A percentile compares a stretch with the other conserved stretches of the same genome.
These are phyloP conservation scores for Ichneumon xanthorius DNA, from an alignment of 2,888 invertebrate species.

Conservation along the genomic window DNA sequence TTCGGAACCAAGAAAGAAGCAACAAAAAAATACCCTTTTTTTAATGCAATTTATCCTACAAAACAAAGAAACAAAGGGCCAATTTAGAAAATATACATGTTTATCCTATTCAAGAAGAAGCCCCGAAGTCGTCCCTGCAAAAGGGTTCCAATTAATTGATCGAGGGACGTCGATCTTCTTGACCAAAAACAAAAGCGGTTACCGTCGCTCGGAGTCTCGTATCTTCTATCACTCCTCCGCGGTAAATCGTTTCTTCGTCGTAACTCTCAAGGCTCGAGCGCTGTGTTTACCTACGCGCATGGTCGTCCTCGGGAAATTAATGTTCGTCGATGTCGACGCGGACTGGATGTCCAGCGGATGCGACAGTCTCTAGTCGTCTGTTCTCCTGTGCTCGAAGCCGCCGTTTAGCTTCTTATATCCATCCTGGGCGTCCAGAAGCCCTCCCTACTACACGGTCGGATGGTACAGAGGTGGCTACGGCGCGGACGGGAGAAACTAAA, in stretches of 20 bases:
- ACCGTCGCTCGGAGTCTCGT: neutral
- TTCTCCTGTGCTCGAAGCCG: neutral
- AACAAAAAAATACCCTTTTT: neutral
- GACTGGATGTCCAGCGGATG: neutral
- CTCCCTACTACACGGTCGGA: neutral
- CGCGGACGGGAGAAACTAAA: neutral
- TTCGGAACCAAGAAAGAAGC: neutral
- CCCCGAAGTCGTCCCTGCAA: neutral
- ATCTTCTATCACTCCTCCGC: neutral
- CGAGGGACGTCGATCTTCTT: neutral
- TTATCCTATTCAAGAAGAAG: neutral
- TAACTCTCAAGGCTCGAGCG: neutral
- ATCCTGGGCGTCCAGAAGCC: neutral
- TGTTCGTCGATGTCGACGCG: neutral
- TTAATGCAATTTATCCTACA: neutral
- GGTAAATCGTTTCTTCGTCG: neutral
- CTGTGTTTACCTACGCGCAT: neutral
- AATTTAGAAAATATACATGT: neutral
- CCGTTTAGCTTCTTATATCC: neutral
- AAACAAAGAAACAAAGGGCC: neutral
- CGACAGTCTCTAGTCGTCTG: neutral
- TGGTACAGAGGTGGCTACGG: neutral
- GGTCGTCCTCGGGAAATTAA: neutral
- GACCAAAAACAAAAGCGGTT: neutral
- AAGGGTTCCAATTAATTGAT: neutral